These are phyloP conservation scores for Cactoblastis cactorum DNA, from an alignment of 2,888 invertebrate genomes.

Conservation along the genomic window DNA sequence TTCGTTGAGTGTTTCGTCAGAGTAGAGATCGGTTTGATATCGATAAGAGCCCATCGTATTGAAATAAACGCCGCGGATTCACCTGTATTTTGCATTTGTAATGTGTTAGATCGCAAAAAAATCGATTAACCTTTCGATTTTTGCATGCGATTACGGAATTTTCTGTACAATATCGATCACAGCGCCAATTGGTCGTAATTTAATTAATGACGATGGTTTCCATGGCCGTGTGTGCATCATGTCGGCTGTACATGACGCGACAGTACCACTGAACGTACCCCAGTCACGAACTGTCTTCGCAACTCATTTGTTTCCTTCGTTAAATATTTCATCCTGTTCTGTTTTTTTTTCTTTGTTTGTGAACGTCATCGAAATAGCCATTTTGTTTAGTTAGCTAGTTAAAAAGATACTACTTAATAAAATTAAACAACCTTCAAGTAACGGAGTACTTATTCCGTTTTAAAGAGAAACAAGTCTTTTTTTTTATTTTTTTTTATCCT, in stretches of 20 bases:
- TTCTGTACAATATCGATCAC: slow-evolving; percentile 6
- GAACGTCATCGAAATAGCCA: neutral
- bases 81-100: slow-evolving; percentile 26
- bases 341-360: neutral
- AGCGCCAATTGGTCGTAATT: slow-evolving; percentile 1
- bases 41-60: slow-evolving; percentile 52
- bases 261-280: neutral
- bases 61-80: slow-evolving; percentile 49
- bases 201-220: slow-evolving; percentile 2
- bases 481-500: too few species aligned
- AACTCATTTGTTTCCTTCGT: slow-evolving; percentile 9
- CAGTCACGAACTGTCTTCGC: slow-evolving; percentile 6
- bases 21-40: slow-evolving; percentile 50
- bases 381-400: too few species aligned
- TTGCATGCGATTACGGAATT: slow-evolving; percentile 6
- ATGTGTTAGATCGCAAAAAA: slow-evolving; percentile 14
- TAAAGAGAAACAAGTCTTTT: too few species aligned
- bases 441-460: too few species aligned
- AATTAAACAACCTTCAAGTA: too few species aligned
- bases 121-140: slow-evolving; percentile 12
- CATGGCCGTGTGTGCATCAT: slow-evolving; percentile 7
- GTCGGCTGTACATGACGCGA: neutral
- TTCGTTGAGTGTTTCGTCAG: slow-evolving; percentile 71
- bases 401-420: too few species aligned
- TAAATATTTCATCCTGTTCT: slow-evolving; percentile 1